These are phyloP conservation scores for Oostethus manadensis DNA, from an alignment of 2,113 vertebrate species.

Conservation along the genomic window DNA sequence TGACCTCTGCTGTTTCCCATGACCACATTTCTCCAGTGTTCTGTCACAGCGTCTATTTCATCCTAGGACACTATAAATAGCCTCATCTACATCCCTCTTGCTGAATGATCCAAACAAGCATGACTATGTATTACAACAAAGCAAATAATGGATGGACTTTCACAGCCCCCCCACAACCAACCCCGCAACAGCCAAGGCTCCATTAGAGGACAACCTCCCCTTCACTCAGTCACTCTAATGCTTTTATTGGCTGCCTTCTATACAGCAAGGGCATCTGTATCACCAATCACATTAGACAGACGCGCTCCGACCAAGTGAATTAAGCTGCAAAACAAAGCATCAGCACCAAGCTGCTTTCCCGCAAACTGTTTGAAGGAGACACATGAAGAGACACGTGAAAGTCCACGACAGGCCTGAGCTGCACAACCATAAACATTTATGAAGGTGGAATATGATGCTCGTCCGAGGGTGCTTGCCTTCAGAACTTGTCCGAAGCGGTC, in stretches of 20 bases:
- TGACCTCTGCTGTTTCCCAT: slow-evolving; percentile 62
- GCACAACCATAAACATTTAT: neutral
- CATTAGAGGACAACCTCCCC: slow-evolving; percentile 30
- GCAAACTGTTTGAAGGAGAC: neutral
- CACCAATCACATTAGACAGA: slow-evolving; percentile 56
- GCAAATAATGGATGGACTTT: slow-evolving; percentile 4
- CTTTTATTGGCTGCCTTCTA: slow-evolving; percentile 46
- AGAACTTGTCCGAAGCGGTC: neutral
- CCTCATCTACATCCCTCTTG: slow-evolving; percentile 16
- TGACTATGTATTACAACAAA: slow-evolving; percentile 24
- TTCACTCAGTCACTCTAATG: slow-evolving; percentile 32
- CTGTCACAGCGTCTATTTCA: slow-evolving; percentile 21
- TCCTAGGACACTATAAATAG: slow-evolving; percentile 36
- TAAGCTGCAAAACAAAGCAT: slow-evolving; percentile 45
- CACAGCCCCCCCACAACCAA: slow-evolving; percentile 21
- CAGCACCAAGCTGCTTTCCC: slow-evolving; percentile 19
- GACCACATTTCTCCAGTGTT: slow-evolving; percentile 48
- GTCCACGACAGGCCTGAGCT: neutral
- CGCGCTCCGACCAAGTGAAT: slow-evolving; percentile 52
- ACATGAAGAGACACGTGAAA: neutral
- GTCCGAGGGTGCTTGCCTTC: neutral
- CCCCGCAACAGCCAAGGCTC: neutral
- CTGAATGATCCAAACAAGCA: slow-evolving; percentile 29
- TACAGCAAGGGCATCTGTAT: slow-evolving; percentile 51
- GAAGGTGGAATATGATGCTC: slow-evolving; percentile 10